phyloP scores from a whole-genome alignment of 2,888 invertebrate genomes.

The Ptilodon capucinus region DNA sequence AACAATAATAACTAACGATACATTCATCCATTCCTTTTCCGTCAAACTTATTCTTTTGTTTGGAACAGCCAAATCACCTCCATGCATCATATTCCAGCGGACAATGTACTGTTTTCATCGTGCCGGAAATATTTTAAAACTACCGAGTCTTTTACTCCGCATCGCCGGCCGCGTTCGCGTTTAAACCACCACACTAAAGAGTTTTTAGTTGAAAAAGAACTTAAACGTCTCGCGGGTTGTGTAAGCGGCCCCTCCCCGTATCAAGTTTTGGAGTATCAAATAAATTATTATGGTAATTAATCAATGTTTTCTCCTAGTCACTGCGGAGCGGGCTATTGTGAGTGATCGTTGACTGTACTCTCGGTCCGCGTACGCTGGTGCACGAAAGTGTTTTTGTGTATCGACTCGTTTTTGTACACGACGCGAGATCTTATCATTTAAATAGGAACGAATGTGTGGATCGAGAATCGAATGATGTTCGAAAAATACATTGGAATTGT shows the following conservation, averaged over 20 bases:
- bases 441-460: constrained; percentile 43
- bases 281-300: constrained; percentile 83
- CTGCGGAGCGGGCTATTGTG: constrained; percentile 73
- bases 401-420: constrained; percentile 52
- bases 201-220: constrained; percentile 68
- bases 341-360: constrained; percentile 78
- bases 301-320: constrained; percentile 82
- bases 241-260: constrained; percentile 72
- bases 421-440: constrained; percentile 45
- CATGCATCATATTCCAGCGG: constrained; percentile 74
- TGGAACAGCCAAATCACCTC: constrained; percentile 75
- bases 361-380: constrained; percentile 60
- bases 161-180: constrained; percentile 53
- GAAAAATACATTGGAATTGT: constrained; percentile 19
- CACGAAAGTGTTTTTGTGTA: constrained; percentile 70
- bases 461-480: constrained; percentile 31
- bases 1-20: constrained; percentile 72
- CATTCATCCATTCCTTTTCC: constrained; percentile 69
- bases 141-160: constrained; percentile 45
- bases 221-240: constrained; percentile 60
- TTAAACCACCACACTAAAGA: constrained; percentile 43
- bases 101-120: constrained; percentile 77
- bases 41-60: constrained; percentile 79
- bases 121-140: constrained; percentile 59
- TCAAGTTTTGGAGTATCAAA: constrained; percentile 82